Evolutionary conservation across 1,140 invertebrate genomes (phyloP).

Genomic region (Brachionus sp.): DNA sequence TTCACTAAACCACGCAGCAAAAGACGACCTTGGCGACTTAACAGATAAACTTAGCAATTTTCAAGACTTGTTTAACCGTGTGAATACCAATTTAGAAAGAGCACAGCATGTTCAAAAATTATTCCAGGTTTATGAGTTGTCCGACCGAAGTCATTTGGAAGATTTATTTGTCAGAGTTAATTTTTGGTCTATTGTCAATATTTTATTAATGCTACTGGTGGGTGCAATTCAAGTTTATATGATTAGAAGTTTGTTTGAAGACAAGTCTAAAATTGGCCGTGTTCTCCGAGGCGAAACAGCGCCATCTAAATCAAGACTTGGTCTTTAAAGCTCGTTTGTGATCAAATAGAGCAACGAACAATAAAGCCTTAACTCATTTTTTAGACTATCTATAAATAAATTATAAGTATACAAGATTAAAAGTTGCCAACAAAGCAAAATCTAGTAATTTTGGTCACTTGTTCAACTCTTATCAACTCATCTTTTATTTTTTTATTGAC

Average conservation of each 20-base stretch:
- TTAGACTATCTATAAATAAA: neutral
- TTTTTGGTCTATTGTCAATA: constrained; percentile 69
- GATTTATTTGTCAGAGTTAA: constrained; percentile 71
- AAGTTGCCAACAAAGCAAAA: neutral
- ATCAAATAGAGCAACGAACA: neutral
- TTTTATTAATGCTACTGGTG: constrained; percentile 69
- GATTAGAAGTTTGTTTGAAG: constrained; percentile 69
- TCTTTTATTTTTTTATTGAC: neutral
- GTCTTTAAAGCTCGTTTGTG: neutral
- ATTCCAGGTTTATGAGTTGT: constrained; percentile 69
- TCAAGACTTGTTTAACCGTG: constrained; percentile 64
- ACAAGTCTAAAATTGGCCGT: constrained; percentile 59
- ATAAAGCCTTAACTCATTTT: neutral
- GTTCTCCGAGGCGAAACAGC: neutral
- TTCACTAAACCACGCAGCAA: constrained; percentile 47
- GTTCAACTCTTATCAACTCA: neutral
- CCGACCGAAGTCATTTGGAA: constrained; percentile 75
- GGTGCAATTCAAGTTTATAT: constrained; percentile 67
- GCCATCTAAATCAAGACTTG: neutral
- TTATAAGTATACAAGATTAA: neutral
- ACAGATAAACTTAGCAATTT: constrained; percentile 46
- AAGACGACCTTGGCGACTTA: constrained; percentile 49
- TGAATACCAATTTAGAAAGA: constrained; percentile 65
- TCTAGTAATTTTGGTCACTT: neutral
- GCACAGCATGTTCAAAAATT: constrained; percentile 70